Conservation (phyloP, 2,113 vertebrate genomes). For the Sturnira hondurensis region DNA sequence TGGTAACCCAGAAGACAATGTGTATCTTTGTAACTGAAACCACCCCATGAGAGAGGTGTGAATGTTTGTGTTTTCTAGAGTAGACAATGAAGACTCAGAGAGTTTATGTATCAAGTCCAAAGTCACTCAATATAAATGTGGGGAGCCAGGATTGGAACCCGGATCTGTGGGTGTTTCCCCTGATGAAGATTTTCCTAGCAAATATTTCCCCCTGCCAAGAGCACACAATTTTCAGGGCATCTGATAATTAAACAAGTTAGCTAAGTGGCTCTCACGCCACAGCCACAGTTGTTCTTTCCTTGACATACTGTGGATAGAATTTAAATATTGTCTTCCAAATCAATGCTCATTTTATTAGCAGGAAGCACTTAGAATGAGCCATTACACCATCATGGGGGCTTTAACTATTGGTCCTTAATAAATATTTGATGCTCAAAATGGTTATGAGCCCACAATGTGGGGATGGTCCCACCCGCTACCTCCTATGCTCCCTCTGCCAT, state of each 20-base stretch:
- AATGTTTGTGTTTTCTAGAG: not conserved
- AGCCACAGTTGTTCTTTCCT: constrained; percentile 43
- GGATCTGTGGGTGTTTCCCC: not conserved
- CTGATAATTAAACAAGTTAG: not conserved
- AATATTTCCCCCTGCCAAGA: not conserved
- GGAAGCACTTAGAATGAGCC: constrained; percentile 66
- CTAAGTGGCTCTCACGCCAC: constrained; percentile 11
- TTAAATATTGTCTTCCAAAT: constrained; percentile 65
- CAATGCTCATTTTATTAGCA: constrained; percentile 67
- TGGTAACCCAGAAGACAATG: too few relatives aligned
- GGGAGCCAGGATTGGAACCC: not conserved
- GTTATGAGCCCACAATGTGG: constrained; percentile 20
- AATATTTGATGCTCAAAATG: constrained; percentile 51
- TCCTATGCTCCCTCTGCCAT: constrained; percentile 24
- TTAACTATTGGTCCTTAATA: constrained; percentile 67
- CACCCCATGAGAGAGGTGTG: not conserved
- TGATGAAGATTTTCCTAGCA: not conserved
- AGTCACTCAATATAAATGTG: not conserved
- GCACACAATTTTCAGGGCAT: not conserved
- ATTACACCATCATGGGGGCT: constrained; percentile 44
- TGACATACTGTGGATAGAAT: constrained; percentile 56
- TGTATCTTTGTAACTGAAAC: too few relatives aligned
- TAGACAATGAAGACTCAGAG: not conserved
- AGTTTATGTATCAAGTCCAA: not conserved
- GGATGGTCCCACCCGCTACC: constrained; percentile 23